phyloP scores from a whole-genome alignment of 2,113 vertebrate species.

The Scytalopus superciliaris region DNA sequence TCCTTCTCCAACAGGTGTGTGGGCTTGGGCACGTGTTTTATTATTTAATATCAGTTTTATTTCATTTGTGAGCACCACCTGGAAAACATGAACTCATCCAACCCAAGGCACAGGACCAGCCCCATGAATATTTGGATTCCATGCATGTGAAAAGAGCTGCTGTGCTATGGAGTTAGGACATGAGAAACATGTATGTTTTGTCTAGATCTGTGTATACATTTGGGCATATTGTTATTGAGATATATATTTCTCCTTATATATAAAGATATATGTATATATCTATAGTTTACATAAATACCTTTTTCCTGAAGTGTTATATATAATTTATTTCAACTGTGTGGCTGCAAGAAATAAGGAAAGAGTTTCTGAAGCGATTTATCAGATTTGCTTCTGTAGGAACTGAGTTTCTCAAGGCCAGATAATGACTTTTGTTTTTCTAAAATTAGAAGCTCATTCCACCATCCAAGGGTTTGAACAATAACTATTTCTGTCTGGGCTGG shows the following conservation, averaged over 20 bases:
- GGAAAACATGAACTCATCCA: no score
- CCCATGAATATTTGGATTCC: not conserved
- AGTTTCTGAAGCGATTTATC: not conserved
- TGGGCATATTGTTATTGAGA: not conserved
- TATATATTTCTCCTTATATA: not conserved
- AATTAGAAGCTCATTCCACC: slow-evolving; percentile 6
- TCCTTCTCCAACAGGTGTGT: not conserved
- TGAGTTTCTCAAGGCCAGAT: not conserved
- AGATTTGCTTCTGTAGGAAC: not conserved
- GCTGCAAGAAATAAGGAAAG: not conserved
- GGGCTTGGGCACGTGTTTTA: not conserved
- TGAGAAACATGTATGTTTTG: not conserved
- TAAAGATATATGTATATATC: not conserved
- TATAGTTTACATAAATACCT: not conserved
- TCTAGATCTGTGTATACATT: not conserved
- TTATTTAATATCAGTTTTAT: not conserved
- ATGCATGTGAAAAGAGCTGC: not conserved
- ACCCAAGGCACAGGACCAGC: no score
- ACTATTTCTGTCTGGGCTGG: not conserved
- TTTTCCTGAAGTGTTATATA: not conserved
- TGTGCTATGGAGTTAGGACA: not conserved
- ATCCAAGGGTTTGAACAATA: not conserved
- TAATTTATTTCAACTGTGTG: not conserved
- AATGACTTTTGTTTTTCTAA: slow-evolving; percentile 26
- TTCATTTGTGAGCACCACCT: not conserved